Evolutionary conservation across 1,140 invertebrate genomes (phyloP).

Genomic region (Diabrotica virgifera): DNA sequence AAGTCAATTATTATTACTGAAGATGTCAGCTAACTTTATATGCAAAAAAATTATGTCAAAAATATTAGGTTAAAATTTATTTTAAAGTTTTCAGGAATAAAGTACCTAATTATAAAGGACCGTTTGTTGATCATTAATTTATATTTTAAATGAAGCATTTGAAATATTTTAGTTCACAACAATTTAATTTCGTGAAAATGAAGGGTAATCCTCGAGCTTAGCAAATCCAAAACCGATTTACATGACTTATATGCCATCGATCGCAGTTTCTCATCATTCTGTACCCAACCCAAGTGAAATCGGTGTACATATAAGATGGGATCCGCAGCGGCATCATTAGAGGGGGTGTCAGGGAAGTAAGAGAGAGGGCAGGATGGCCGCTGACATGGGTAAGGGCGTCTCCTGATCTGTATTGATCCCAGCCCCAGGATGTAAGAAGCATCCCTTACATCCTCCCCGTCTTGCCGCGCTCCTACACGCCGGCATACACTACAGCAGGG

Average conservation of each 20-base stretch:
- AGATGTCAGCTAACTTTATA: too few relatives aligned
- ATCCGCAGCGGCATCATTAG: slow-evolving; percentile 8
- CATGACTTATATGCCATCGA: neutral
- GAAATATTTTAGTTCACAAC: too few relatives aligned
- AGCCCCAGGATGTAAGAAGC: slow-evolving; percentile 48
- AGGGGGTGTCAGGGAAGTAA: slow-evolving; percentile 25
- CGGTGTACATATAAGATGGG: slow-evolving; percentile 27
- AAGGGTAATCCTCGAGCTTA: too few relatives aligned
- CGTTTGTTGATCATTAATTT: too few relatives aligned
- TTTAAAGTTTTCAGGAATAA: too few relatives aligned
- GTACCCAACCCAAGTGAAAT: slow-evolving; percentile 6
- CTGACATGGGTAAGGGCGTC: slow-evolving; percentile 47
- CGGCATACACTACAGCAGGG: neutral
- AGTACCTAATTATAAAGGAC: too few relatives aligned
- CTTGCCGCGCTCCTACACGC: slow-evolving; percentile 14
- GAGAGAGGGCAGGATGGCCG: slow-evolving; percentile 43
- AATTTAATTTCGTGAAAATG: too few relatives aligned
- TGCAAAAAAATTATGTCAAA: too few relatives aligned
- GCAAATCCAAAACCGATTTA: too few relatives aligned
- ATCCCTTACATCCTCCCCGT: slow-evolving; percentile 45
- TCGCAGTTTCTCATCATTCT: slow-evolving; percentile 6
- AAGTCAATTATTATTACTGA: too few relatives aligned
- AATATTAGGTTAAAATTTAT: too few relatives aligned
- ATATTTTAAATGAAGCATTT: too few relatives aligned
- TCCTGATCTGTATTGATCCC: slow-evolving; percentile 50